Percentiles rank a stretch among this genome's conserved stretches.
These are phyloP conservation scores for Rhombomys opimus DNA, from an alignment of 2,113 vertebrate species.

Conservation along the genomic window DNA sequence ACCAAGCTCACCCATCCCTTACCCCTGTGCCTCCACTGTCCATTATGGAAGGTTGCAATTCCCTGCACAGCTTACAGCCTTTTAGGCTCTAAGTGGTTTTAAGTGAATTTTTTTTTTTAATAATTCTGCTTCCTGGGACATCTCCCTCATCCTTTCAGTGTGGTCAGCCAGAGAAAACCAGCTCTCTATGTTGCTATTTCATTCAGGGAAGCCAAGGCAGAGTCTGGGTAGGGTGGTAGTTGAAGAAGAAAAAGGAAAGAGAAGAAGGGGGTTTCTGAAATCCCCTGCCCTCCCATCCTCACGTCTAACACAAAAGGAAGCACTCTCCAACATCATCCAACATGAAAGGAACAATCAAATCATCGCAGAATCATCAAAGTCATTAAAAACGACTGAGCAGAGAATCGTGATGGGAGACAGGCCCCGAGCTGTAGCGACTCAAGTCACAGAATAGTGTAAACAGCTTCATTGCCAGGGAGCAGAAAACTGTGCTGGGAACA, in stretches of 20 bases:
- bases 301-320: slow-evolving; percentile 3
- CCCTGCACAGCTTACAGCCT: neutral
- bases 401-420: neutral
- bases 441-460: neutral
- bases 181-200: neutral
- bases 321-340: neutral
- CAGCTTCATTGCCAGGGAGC: neutral
- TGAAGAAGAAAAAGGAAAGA: neutral
- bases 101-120: neutral
- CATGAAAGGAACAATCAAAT: neutral
- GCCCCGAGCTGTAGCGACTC: neutral
- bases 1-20: neutral
- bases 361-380: neutral
- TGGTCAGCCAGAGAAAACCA: neutral
- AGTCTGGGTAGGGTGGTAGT: neutral
- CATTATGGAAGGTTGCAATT: neutral
- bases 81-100: neutral
- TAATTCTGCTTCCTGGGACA: neutral
- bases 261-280: neutral
- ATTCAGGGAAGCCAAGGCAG: neutral
- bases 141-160: neutral
- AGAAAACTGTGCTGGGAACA: neutral
- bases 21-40: neutral
- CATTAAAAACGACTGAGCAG: neutral
- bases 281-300: neutral